Percentiles rank a stretch among this genome's conserved stretches.
Conservation (phyloP, 1,140 invertebrate genomes). For the Diachasmimorpha longicaudata region DNA sequence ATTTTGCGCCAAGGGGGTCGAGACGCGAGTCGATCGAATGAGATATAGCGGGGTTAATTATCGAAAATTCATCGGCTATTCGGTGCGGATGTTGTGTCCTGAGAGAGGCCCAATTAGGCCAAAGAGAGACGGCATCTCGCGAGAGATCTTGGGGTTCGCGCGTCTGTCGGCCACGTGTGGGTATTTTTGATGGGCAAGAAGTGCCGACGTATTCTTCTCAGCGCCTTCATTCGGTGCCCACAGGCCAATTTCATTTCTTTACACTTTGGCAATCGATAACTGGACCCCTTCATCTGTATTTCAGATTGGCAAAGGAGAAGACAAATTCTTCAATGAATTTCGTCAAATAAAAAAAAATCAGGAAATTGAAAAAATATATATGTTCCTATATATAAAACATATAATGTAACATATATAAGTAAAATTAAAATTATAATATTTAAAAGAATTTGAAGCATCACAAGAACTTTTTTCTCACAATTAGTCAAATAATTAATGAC, state of each 20-base stretch:
- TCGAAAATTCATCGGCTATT: conserved; percentile 38
- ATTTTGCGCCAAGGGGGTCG: neutral
- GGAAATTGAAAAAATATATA: too few species aligned
- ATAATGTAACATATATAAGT: too few species aligned
- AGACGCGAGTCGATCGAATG: conserved; percentile 14
- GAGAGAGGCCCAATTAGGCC: conserved; percentile 39
- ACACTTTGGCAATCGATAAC: conserved; percentile 25
- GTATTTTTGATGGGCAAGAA: conserved; percentile 31
- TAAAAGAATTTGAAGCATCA: too few species aligned
- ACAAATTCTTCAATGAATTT: neutral
- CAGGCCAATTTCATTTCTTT: conserved; percentile 11
- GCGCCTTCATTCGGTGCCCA: neutral
- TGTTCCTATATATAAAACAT: too few species aligned
- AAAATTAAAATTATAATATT: too few species aligned
- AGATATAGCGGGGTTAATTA: conserved; percentile 35
- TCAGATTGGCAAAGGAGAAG: neutral
- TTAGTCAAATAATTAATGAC: neutral
- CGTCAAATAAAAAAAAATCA: neutral
- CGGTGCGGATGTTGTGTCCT: conserved; percentile 15
- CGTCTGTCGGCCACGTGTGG: conserved; percentile 38
- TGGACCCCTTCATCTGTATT: neutral
- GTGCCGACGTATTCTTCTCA: conserved; percentile 16
- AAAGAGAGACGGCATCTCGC: conserved; percentile 25
- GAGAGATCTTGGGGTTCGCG: conserved; percentile 20
- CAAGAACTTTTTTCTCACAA: too few species aligned